phyloP scores from a whole-genome alignment of 1,140 invertebrate genomes.

The Danaus melanippus region DNA sequence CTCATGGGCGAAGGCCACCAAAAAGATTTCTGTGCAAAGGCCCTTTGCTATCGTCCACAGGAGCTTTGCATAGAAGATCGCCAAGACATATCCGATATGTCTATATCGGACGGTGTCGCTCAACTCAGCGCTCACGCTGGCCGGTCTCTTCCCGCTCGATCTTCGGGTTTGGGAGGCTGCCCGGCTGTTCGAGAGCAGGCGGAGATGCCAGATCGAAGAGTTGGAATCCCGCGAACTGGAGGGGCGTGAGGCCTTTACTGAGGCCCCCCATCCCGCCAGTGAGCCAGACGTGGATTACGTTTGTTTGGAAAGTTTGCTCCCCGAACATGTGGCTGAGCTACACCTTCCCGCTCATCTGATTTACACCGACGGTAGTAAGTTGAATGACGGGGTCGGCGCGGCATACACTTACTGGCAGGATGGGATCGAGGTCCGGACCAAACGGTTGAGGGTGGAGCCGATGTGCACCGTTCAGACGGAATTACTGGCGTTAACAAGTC shows the following conservation, averaged over 20 bases:
- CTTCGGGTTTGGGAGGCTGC: too few species aligned
- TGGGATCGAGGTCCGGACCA: conserved; percentile 8
- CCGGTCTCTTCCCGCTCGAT: too few species aligned
- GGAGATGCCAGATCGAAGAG: not conserved
- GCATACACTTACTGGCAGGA: conserved; percentile 6
- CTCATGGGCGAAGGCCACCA: too few species aligned
- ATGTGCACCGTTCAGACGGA: conserved; percentile 8
- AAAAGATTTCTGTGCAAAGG: too few species aligned
- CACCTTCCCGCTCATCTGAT: conserved; percentile 5
- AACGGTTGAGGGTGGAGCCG: conserved; percentile 6
- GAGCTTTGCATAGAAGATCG: too few species aligned
- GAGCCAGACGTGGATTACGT: not conserved
- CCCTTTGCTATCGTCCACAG: too few species aligned
- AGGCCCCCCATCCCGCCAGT: conserved; percentile 9
- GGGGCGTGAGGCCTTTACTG: conserved; percentile 6
- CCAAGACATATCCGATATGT: too few species aligned
- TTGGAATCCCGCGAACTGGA: conserved; percentile 1
- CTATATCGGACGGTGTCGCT: too few species aligned
- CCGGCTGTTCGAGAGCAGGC: not conserved
- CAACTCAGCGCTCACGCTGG: too few species aligned
- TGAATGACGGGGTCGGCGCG: conserved; percentile 5
- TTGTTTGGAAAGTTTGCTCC: too few species aligned
- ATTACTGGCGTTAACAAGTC: too few species aligned
- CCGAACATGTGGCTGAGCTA: not conserved
- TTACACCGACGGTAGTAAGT: conserved; percentile 1